Evolutionary conservation across 2,888 invertebrate genomes (phyloP).

Genomic region (Sminthurinus aureus): DNA sequence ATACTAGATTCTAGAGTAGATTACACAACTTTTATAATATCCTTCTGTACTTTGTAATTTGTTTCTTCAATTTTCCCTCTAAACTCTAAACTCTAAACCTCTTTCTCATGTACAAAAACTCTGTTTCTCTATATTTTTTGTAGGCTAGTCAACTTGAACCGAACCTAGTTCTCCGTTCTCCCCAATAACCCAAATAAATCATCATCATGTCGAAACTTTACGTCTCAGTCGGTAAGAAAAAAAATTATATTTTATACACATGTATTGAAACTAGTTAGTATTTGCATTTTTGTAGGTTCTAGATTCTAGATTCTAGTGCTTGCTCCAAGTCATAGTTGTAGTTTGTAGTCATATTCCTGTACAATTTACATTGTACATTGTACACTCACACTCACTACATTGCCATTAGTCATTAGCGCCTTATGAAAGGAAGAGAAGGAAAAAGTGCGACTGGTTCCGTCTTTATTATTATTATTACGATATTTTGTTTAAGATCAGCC

Average conservation of each 20-base stretch:
- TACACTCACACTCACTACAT: too few species aligned
- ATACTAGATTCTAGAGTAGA: too few species aligned
- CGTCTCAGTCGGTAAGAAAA: slow-evolving; percentile 32
- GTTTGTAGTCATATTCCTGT: too few species aligned
- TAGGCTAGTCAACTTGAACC: slow-evolving; percentile 39
- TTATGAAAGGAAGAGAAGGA: too few species aligned
- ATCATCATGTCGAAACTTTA: slow-evolving; percentile 31
- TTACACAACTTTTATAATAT: background rate
- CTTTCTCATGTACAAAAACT: background rate
- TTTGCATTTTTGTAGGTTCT: background rate
- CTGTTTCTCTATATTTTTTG: slow-evolving; percentile 7
- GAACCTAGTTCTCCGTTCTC: background rate
- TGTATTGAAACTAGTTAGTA: background rate
- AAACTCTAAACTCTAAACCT: background rate
- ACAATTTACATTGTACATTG: too few species aligned
- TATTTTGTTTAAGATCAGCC: background rate
- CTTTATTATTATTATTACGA: slow-evolving; percentile 3
- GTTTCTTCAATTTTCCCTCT: background rate
- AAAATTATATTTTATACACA: background rate
- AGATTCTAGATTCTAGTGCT: background rate
- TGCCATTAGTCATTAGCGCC: too few species aligned
- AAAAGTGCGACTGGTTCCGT: background rate
- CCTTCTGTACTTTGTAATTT: background rate
- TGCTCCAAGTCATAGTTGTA: background rate
- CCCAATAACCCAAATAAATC: background rate